Conservation (phyloP, 2,797 vertebrate genomes). For the Phrynocephalus vlangalii region DNA sequence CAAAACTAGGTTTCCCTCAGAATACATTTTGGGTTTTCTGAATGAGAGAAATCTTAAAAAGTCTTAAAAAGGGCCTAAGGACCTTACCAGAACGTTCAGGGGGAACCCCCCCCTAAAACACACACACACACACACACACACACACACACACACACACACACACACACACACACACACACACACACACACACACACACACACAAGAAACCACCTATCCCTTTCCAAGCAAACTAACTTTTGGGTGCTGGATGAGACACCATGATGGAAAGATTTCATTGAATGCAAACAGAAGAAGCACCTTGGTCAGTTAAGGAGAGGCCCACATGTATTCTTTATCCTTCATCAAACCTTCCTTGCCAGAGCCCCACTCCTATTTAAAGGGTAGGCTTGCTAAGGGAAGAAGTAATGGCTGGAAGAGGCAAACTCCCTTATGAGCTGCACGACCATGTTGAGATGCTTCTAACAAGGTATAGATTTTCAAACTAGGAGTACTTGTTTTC, state of each 20-base stretch:
- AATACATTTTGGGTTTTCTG: constrained; percentile 1
- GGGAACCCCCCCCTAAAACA: too few relatives aligned
- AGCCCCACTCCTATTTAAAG: neutral
- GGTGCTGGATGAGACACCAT: too few relatives aligned
- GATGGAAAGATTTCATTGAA: neutral
- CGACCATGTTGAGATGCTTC: neutral
- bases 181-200: too few relatives aligned
- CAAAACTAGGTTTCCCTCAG: neutral
- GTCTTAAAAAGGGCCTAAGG: too few relatives aligned
- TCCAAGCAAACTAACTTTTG: too few relatives aligned
- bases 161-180: too few relatives aligned
- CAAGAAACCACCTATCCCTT: neutral
- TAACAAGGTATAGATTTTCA: neutral
- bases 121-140: too few relatives aligned
- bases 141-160: too few relatives aligned
- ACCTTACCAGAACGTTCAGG: too few relatives aligned
- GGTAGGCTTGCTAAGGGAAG: neutral
- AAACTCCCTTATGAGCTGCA: neutral
- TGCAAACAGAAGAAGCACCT: neutral
- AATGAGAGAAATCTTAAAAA: neutral
- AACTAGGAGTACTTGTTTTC: neutral
- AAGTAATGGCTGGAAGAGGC: neutral
- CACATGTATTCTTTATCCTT: neutral
- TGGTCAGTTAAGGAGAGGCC: neutral
- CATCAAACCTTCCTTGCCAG: neutral